phyloP scores from a whole-genome alignment of 1,140 invertebrate genomes.

The Physella acuta region DNA sequence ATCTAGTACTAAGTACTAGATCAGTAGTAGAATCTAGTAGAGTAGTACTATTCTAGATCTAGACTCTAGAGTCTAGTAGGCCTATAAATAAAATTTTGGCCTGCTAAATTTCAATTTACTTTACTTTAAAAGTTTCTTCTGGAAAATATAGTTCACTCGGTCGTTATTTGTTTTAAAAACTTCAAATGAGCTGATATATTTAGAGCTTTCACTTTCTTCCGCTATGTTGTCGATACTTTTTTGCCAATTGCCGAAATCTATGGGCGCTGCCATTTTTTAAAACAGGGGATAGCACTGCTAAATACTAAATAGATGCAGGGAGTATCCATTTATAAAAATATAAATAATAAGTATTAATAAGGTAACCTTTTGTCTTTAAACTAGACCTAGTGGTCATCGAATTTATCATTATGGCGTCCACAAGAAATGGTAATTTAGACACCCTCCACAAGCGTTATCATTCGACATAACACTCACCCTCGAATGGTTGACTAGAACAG shows the following conservation, averaged over 20 bases:
- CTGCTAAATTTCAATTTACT: neutral
- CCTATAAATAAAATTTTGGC: neutral
- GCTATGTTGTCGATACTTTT: constrained; percentile 6
- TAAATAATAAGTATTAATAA: too few relatives aligned
- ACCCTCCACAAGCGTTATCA: too few relatives aligned
- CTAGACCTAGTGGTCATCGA: too few relatives aligned
- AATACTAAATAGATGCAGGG: too few relatives aligned
- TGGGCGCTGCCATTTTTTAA: constrained; percentile 14
- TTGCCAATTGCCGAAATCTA: constrained; percentile 23
- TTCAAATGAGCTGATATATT: constrained; percentile 4
- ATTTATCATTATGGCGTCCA: too few relatives aligned
- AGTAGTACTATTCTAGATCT: neutral
- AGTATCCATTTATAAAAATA: too few relatives aligned
- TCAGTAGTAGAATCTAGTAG: neutral
- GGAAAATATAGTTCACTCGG: constrained; percentile 14
- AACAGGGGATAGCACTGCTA: neutral
- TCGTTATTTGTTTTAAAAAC: constrained; percentile 12
- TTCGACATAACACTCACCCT: too few relatives aligned
- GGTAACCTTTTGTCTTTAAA: too few relatives aligned
- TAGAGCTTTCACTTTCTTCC: neutral
- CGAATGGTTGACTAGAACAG: too few relatives aligned
- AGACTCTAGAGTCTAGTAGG: neutral
- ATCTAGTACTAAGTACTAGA: neutral
- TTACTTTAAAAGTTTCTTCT: constrained; percentile 9
- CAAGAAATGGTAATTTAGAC: too few relatives aligned